Conservation (phyloP, 2,797 vertebrate genomes). For the Pseudotriccus pelzelni region DNA sequence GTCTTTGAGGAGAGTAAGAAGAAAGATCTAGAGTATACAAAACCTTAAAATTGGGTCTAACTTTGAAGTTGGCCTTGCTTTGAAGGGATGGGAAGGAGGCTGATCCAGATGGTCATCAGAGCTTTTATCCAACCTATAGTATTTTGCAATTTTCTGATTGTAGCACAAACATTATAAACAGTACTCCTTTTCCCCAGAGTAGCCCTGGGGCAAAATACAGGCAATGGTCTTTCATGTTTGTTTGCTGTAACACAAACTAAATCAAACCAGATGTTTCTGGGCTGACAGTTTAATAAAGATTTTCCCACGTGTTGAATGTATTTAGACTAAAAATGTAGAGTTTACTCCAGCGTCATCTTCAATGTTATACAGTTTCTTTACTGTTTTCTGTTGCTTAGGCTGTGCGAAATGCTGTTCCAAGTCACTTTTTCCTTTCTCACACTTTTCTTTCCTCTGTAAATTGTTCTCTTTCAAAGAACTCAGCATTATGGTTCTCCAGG, state of each 20-base stretch:
- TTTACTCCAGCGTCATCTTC: constrained; percentile 12
- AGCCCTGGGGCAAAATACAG: background rate
- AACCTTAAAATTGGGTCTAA: background rate
- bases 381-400: background rate
- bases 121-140: background rate
- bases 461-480: background rate
- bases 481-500: background rate
- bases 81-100: background rate
- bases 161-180: background rate
- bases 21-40: background rate
- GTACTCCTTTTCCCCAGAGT: background rate
- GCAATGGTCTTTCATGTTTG: constrained; percentile 22
- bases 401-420: background rate
- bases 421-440: background rate
- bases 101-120: background rate
- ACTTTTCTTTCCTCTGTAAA: background rate
- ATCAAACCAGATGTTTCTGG: constrained; percentile 48
- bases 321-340: constrained; percentile 22
- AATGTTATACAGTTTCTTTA: background rate
- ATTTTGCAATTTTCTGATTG: background rate
- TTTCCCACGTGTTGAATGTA: constrained; percentile 23
- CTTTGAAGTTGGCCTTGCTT: constrained; percentile 7
- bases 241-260: constrained; percentile 2
- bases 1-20: background rate
- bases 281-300: constrained; percentile 29